Percentiles rank a stretch among this genome's conserved stretches.
Evolutionary conservation across 2,797 vertebrate genomes (phyloP).

Genomic region (Eospalax fontanierii): DNA sequence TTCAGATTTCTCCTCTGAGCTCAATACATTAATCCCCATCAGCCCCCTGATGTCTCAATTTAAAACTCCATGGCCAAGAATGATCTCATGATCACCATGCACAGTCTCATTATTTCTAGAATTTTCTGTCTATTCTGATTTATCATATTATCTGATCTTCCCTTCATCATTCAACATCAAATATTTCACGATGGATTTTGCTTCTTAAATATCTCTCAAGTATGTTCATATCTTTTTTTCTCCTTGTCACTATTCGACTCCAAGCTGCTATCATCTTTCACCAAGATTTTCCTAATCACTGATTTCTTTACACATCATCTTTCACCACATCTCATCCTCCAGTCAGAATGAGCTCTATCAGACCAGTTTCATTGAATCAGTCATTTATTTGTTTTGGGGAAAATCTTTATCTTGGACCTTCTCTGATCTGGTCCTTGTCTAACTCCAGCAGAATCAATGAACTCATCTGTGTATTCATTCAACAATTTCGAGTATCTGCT

Average conservation of each 20-base stretch:
- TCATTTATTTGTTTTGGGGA: neutral
- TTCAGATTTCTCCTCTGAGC: slow-evolving; percentile 46
- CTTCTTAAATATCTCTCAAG: neutral
- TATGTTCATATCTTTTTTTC: neutral
- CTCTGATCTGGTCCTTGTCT: neutral
- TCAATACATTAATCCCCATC: neutral
- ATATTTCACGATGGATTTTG: slow-evolving; percentile 29
- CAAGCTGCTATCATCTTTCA: neutral
- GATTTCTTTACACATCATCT: neutral
- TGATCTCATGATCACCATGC: neutral
- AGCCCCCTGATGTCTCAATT: slow-evolving; percentile 10
- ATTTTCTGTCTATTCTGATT: neutral
- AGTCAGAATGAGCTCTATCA: neutral
- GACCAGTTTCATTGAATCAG: no score
- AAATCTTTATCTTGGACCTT: neutral
- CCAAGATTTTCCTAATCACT: neutral
- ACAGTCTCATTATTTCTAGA: slow-evolving; percentile 17
- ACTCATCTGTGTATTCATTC: neutral
- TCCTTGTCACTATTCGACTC: neutral
- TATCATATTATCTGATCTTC: neutral
- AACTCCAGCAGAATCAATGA: neutral
- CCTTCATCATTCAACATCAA: neutral
- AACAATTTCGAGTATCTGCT: neutral
- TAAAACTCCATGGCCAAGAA: slow-evolving; percentile 29
- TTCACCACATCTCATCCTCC: no score